Conservation (phyloP, 2,113 vertebrate species). For the Eurystomus gularis region DNA sequence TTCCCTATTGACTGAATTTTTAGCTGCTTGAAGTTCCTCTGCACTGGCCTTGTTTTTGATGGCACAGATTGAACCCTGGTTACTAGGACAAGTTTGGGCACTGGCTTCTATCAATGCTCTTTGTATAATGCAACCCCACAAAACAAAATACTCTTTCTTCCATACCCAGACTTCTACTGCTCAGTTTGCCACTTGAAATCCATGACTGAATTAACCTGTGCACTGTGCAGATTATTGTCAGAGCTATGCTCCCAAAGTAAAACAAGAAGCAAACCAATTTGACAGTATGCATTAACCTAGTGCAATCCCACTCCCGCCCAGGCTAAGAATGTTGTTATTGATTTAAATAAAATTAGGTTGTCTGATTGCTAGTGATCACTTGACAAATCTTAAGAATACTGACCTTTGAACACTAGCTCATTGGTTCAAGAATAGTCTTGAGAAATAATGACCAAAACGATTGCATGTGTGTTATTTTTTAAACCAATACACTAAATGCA, state of each 20-base stretch:
- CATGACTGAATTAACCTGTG: neutral
- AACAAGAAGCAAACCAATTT: neutral
- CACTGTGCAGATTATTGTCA: neutral
- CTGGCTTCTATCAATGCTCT: neutral
- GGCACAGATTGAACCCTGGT: neutral
- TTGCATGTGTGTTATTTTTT: fast-evolving
- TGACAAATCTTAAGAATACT: neutral
- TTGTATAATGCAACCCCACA: neutral
- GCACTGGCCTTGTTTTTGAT: neutral
- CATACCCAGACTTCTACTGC: neutral
- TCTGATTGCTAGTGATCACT: neutral
- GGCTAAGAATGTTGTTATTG: neutral
- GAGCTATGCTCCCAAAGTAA: neutral
- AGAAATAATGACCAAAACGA: neutral
- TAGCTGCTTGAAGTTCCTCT: neutral
- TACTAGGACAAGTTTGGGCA: neutral
- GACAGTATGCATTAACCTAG: neutral
- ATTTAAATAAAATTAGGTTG: neutral
- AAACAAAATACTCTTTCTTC: neutral
- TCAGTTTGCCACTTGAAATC: neutral
- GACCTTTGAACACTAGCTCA: neutral
- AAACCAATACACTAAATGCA: neutral
- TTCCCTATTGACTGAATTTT: neutral
- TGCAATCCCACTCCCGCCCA: neutral
- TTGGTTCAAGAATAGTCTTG: neutral